Evolutionary conservation across 2,797 vertebrate genomes (phyloP).

Genomic region (Schizopygopsis malacanthus): DNA sequence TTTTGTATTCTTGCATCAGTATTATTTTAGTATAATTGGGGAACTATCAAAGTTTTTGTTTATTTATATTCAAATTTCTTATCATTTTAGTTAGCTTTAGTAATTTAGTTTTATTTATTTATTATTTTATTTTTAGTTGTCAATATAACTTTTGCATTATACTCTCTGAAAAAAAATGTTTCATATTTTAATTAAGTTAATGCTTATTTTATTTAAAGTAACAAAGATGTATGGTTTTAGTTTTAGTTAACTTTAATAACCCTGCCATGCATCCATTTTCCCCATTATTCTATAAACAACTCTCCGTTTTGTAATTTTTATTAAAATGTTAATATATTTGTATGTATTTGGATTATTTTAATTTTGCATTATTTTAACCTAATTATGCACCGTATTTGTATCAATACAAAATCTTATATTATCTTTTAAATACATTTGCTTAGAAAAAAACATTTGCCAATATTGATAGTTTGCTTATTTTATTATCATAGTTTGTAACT

Average conservation of each 20-base stretch:
- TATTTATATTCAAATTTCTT: not conserved
- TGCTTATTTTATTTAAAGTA: not conserved
- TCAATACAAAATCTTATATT: not conserved
- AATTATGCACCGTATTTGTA: not conserved
- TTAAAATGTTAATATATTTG: not conserved
- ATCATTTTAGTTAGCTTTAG: not conserved
- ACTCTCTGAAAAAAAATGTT: not conserved
- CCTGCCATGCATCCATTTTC: not conserved
- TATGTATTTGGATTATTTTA: not conserved
- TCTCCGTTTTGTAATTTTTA: not conserved
- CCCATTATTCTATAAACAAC: not conserved
- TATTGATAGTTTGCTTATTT: not conserved
- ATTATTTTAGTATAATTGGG: not conserved
- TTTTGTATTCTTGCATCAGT: not conserved
- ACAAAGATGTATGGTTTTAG: not conserved
- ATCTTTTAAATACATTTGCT: not conserved
- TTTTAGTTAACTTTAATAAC: not conserved
- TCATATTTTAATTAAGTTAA: not conserved
- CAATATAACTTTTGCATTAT: not conserved
- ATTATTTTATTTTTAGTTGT: not conserved
- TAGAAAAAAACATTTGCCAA: not conserved
- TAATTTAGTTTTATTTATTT: not conserved
- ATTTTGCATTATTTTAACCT: too few species aligned
- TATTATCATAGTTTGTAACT: not conserved
- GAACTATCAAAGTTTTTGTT: not conserved